Evolutionary conservation across 2,113 vertebrate species (phyloP), one percentile per base, ranked within the genome.

Genomic region (Gymnocephalus cernua): DNA sequence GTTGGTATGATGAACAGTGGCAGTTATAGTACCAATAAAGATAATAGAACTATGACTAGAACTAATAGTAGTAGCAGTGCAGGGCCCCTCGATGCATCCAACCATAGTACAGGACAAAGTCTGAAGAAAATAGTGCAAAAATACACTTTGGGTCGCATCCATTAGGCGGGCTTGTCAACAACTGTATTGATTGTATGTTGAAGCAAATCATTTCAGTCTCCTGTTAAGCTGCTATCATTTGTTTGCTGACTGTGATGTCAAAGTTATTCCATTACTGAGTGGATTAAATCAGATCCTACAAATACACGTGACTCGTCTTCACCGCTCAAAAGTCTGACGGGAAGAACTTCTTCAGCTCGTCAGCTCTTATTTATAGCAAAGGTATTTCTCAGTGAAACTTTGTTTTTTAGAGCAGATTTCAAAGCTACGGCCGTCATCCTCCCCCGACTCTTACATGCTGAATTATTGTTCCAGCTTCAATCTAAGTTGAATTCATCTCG

Each of bases 401-500:
- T 53, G 62, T 27, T 41, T 25, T 63, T 57, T n/a, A 2, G 58
- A 56, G 29, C 69, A 63, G 75, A 63, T 54, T 62, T 15, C 0
- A 48, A 62, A 74, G 69, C 57, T 57, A 58, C 4, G 32, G 15
- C 53, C 25, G 23, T 54, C 66, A 1, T 32, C n/a, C 38, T 70
- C 59, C 35, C 79, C 45, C 59, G 59, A 32, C 74, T 82, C 35
- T 11, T 27, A 50, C 69, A 10, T 6, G 51, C 53, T 69, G 59
- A 83, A 82, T 77, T 72, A 62, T 74, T 53, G 18, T 76, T 70
- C 25, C 53, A 47, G 71, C 70, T 57, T 79, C 64, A 47, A 18
- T 82, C 58, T 21, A 38, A 19, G 6, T 45, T 69, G 53, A 74
- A 81, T 76, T 64, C 53, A 3, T 69, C 79, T 70, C 41, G 59